Evolutionary conservation across 2,888 invertebrate genomes (phyloP), one percentile per base, ranked within the genome.

Genomic region (Eubasilissa splendida): DNA sequence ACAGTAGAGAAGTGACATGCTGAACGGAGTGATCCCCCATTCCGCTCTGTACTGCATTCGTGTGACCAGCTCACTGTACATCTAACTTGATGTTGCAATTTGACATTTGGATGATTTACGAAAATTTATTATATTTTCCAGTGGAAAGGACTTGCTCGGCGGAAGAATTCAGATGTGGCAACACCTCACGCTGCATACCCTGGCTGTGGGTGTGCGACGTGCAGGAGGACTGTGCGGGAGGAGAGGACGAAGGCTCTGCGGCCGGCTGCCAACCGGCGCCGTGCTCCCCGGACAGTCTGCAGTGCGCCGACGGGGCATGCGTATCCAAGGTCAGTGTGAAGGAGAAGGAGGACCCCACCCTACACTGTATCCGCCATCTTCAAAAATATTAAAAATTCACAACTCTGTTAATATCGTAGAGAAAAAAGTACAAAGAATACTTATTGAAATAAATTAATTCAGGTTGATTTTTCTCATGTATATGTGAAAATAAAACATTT

Each of bases 121-220:
- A 0, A 9, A 63, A 4, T 63, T 10, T 5, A 9, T n/a, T n/a
- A 14, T 75, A 5, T 12, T 82, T 22, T 77, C 0, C 63, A 81
- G 83, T 85, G 2, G 75, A 85, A 68, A 86, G 86, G 74, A 73
- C 85, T 83, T 95, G 95, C 86, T 87, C 87, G 42, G 85, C 89
- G 50, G 91, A 92, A 77, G 91, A 94, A 88, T 95, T 94, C 86
- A 87, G 89, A 84, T 96, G 96, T 87, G 88, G 87, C 68, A 89
- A 88, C 84, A 89, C 91, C 83, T 90, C 90, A 22, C 90, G 88
- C 52, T 95, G 95, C 87, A 93, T 95, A 85, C 91, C 94, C 63
- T 87, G 87, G 77, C 88, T 90, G 68, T 93, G 92, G 91, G 91
- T 92, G 84, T 95, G 95, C 87, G 94, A 95, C 88, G 94, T 93